Percentiles rank a stretch among this genome's conserved stretches.
Evolutionary conservation across 2,797 vertebrate species (phyloP).

Genomic region (Margarornis squamiger): DNA sequence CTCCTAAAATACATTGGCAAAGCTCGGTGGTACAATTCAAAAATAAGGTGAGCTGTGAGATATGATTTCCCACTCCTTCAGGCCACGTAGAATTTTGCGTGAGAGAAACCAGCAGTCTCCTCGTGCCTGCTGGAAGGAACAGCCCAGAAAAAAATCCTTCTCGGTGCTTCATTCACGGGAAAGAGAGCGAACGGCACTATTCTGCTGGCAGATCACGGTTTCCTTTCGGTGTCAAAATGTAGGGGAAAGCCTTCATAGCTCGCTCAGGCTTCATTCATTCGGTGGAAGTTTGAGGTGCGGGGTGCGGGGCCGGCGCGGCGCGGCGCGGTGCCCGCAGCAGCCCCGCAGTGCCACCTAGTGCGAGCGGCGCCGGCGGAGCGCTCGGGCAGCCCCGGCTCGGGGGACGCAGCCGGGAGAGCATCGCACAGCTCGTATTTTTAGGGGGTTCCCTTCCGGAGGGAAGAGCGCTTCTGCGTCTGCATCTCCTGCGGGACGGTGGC

Average conservation of each 20-base stretch:
- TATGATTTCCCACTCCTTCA: neutral
- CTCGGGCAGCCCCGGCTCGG: too few species aligned
- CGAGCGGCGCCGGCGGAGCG: neutral
- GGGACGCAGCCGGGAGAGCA: too few species aligned
- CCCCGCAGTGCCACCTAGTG: slow-evolving; percentile 47
- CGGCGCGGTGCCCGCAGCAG: neutral
- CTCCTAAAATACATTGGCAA: neutral
- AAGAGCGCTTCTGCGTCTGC: fast-evolving
- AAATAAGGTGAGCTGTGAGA: neutral
- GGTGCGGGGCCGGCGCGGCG: neutral
- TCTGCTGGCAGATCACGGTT: neutral
- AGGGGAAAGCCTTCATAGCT: fast-evolving
- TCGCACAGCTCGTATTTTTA: fast-evolving
- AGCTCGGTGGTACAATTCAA: neutral
- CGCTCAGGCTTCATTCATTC: fast-evolving
- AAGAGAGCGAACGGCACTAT: neutral
- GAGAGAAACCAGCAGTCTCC: neutral
- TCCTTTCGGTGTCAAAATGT: neutral
- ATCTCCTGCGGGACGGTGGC: too few species aligned
- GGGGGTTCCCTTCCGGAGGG: fast-evolving
- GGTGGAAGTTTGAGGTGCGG: fast-evolving
- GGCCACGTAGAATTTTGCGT: fast-evolving
- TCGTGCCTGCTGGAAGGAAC: neutral
- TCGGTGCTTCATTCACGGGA: neutral
- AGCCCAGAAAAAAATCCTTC: neutral